Percentiles rank a stretch among this genome's conserved stretches.
phyloP scores from a whole-genome alignment of 2,888 invertebrate species.

The Aquatica leii region DNA sequence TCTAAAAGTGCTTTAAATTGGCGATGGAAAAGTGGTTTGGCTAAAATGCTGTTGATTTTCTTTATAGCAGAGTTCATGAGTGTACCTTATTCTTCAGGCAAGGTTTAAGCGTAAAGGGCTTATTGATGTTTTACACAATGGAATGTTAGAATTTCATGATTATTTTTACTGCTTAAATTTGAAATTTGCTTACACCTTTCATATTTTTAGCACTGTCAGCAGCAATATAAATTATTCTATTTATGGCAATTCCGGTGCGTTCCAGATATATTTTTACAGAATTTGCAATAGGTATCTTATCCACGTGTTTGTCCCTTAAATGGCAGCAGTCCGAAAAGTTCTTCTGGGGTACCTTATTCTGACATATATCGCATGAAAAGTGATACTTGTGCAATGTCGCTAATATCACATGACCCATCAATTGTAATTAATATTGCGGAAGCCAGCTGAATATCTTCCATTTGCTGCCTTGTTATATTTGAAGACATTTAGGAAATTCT shows the following conservation, averaged over 20 bases:
- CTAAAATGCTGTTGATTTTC: too few relatives aligned
- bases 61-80: too few relatives aligned
- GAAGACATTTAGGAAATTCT: conserved; percentile 41
- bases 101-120: too few relatives aligned
- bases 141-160: conserved; percentile 42
- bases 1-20: too few relatives aligned
- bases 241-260: conserved; percentile 36
- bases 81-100: too few relatives aligned
- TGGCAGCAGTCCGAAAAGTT: conserved; percentile 38
- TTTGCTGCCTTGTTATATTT: conserved; percentile 39
- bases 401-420: conserved; percentile 44
- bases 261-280: conserved; percentile 45
- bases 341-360: conserved; percentile 38
- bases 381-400: conserved; percentile 45
- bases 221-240: conserved; percentile 43
- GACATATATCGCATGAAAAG: conserved; percentile 45
- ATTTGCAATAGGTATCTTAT: conserved; percentile 48
- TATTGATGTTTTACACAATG: conserved; percentile 50
- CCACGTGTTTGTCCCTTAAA: conserved; percentile 39
- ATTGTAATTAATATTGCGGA: conserved; percentile 43
- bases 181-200: conserved; percentile 42
- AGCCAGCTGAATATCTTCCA: conserved; percentile 42
- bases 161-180: conserved; percentile 44
- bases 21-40: too few relatives aligned
- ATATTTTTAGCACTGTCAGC: conserved; percentile 44